A percentile compares a stretch with the other conserved stretches of the same genome.
phyloP scores from a whole-genome alignment of 2,888 invertebrate species.

The Melinaea menophilus region DNA sequence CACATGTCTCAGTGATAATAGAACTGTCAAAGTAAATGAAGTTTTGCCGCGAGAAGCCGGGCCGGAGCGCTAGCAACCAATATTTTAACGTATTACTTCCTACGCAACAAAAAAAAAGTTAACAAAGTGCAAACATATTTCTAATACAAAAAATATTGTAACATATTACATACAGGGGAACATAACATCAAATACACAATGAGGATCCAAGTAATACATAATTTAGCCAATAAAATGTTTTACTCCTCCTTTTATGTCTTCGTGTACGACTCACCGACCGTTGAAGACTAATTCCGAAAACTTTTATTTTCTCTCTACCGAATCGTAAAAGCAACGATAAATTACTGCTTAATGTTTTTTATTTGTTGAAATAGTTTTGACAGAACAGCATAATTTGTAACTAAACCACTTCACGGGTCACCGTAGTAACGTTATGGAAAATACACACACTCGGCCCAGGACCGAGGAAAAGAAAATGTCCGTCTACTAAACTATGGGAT shows the following conservation, averaged over 20 bases:
- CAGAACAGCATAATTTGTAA: too few relatives aligned
- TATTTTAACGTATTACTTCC: too few relatives aligned
- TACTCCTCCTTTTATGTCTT: slow-evolving; percentile 27
- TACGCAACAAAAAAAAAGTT: too few relatives aligned
- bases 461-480: slow-evolving; percentile 36
- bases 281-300: slow-evolving; percentile 32
- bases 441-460: slow-evolving; percentile 26
- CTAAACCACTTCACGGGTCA: too few relatives aligned
- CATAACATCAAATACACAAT: neutral
- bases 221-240: slow-evolving; percentile 26
- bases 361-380: neutral
- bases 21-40: too few relatives aligned
- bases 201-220: slow-evolving; percentile 12
- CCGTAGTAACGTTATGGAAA: neutral
- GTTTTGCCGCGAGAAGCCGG: too few relatives aligned
- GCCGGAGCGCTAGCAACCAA: too few relatives aligned
- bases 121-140: too few relatives aligned
- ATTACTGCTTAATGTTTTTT: neutral
- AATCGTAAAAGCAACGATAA: slow-evolving; percentile 26
- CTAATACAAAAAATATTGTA: neutral
- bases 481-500: slow-evolving; percentile 47
- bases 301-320: slow-evolving; percentile 19
- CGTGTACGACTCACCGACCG: slow-evolving; percentile 31
- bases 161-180: neutral
- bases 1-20: too few relatives aligned